Evolutionary conservation across 1,140 invertebrate genomes (phyloP), one percentile per base, ranked within the genome.

Genomic region (Bombus terrestris): DNA sequence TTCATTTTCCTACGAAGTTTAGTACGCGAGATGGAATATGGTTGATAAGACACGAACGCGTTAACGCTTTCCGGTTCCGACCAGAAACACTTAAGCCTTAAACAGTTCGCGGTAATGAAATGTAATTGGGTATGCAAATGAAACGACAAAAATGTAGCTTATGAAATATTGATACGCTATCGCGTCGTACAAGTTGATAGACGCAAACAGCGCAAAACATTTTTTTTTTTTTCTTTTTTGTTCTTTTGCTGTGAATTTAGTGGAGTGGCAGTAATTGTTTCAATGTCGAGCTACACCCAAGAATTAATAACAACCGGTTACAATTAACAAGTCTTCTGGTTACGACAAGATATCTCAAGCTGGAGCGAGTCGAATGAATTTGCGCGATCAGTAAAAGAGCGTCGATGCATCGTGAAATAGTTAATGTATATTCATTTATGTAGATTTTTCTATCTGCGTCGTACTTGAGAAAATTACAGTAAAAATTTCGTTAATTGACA

Each of bases 291-390:
- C 73, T 69, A 37, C 43, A 2, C n/a, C 47, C 3, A 43, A 66
- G 59, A 73, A 77, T 82, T 75, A 82, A 69, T 69, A 25, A 13
- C 28, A 32, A 72, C 39, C 39, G 15, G 53, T 37, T 6, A 3
- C 41, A 80, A 79, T 79, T 84, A 64, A 79, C 83, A 35, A 72
- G 41, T 57, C 25, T 72, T 79, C 83, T 68, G 41, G 68, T 72
- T 84, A 62, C 0, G 39, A 62, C 76, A 9, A 12, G 66, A 79
- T 57, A n/a, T 12, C 15, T 10, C 76, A 35, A 43, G 53, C 25
- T 53, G 6, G 8, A 35, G 32, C 59, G 22, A 66, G 75, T 39
- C 75, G 66, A 79, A 79, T 79, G 53, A 80, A 80, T 85, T 85
- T n/a, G 10, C 57, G 9, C 66, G 57, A 79, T 79, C n/a, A 37